These are phyloP conservation scores for Miichthys miiuy DNA, from an alignment of 2,797 vertebrate species.

Conservation along the genomic window DNA sequence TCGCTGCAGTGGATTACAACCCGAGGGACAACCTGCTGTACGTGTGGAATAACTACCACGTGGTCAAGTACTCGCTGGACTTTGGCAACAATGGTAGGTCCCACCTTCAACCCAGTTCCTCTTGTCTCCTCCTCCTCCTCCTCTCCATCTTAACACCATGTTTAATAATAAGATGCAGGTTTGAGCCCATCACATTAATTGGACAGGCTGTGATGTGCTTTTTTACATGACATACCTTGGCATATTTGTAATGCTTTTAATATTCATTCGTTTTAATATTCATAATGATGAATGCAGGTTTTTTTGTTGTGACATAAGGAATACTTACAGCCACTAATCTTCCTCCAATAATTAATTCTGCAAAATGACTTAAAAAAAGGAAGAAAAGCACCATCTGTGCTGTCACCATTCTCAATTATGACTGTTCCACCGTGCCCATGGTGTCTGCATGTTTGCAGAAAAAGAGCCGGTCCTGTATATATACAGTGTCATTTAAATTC, in stretches of 20 bases:
- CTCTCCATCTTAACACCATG: background rate
- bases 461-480: slow-evolving; percentile 16
- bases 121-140: background rate
- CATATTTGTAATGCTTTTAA: slow-evolving; percentile 46
- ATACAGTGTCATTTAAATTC: slow-evolving; percentile 12
- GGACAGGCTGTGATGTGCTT: slow-evolving; percentile 18
- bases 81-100: slow-evolving; percentile 95
- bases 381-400: slow-evolving; percentile 70
- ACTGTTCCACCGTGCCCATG: slow-evolving; percentile 21
- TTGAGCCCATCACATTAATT: slow-evolving; percentile 1
- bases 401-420: slow-evolving; percentile 56
- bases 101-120: background rate
- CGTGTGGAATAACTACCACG: slow-evolving; percentile 99
- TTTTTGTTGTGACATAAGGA: slow-evolving; percentile 60
- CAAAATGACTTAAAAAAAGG: slow-evolving; percentile 61
- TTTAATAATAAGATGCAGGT: background rate
- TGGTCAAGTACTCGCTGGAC: slow-evolving; percentile 97
- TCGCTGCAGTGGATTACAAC: slow-evolving; percentile 99
- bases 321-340: slow-evolving; percentile 67
- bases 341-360: slow-evolving; percentile 61
- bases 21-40: slow-evolving; percentile 98
- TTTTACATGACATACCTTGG: slow-evolving; percentile 37
- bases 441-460: slow-evolving; percentile 38
- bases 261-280: slow-evolving; percentile 56
- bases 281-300: slow-evolving; percentile 24